phyloP scores from a whole-genome alignment of 2,888 invertebrate species.

The Cyaniris semiargus region DNA sequence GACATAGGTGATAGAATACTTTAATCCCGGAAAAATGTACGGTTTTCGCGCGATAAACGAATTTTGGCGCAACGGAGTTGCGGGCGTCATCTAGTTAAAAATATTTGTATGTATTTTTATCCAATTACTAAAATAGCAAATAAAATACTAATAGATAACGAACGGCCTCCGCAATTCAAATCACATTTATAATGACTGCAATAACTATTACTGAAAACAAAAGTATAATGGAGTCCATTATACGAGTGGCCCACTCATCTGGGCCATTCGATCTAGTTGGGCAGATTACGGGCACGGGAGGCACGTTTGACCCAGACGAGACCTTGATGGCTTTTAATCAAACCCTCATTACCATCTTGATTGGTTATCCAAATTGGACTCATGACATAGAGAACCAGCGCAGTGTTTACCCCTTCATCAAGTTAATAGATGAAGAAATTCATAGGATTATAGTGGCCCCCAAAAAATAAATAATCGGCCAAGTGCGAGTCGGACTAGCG shows the following conservation, averaged over 20 bases:
- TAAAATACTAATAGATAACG: neutral
- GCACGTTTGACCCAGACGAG: slow-evolving; percentile 37
- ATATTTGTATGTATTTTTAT: neutral
- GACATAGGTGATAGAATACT: too few species aligned
- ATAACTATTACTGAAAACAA: slow-evolving; percentile 5
- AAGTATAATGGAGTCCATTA: slow-evolving; percentile 20
- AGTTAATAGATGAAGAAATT: too few species aligned
- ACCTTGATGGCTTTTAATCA: slow-evolving; percentile 29
- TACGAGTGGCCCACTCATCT: neutral
- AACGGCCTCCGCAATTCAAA: neutral
- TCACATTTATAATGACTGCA: neutral
- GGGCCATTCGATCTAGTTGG: slow-evolving; percentile 29
- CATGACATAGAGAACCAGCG: neutral
- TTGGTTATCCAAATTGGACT: neutral
- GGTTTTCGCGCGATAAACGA: too few species aligned
- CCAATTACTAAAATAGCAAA: neutral
- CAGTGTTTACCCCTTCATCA: neutral
- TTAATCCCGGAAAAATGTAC: too few species aligned
- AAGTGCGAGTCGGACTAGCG: too few species aligned
- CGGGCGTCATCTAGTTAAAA: too few species aligned
- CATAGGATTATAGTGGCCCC: too few species aligned
- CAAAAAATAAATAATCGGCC: too few species aligned
- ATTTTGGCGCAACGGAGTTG: too few species aligned
- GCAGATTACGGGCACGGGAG: slow-evolving; percentile 40
- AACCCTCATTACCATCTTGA: slow-evolving; percentile 8